Evolutionary conservation across 2,888 invertebrate species (phyloP), one percentile per base, ranked within the genome.

Genomic region (Aphidoletes aphidimyza): DNA sequence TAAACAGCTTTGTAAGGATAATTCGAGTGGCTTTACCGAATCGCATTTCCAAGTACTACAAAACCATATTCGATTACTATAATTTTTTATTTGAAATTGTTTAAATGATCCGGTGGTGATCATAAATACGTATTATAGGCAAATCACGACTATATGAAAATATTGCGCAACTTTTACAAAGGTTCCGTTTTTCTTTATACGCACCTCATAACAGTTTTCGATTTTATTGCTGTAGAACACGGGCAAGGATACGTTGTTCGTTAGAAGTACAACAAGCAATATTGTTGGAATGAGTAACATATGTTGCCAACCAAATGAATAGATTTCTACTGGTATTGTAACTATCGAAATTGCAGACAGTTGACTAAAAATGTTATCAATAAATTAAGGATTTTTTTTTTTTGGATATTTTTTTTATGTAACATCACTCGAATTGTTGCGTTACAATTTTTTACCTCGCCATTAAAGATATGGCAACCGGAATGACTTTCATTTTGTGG

Each of bases 381-480:
- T n/a, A n/a, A n/a, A n/a, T n/a, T n/a, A n/a, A n/a, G n/a, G n/a
- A n/a, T n/a, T n/a, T n/a, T n/a, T n/a, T n/a, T n/a, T n/a, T n/a
- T n/a, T n/a, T n/a, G n/a, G n/a, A n/a, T n/a, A n/a, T n/a, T n/a
- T n/a, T n/a, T n/a, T n/a, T n/a, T n/a, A n/a, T n/a, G n/a, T n/a
- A n/a, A n/a, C n/a, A n/a, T n/a, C n/a, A n/a, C n/a, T n/a, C n/a
- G n/a, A n/a, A n/a, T n/a, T n/a, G n/a, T n/a, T n/a, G n/a, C n/a
- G n/a, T n/a, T n/a, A n/a, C n/a, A n/a, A n/a, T n/a, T n/a, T n/a
- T n/a, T n/a, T n/a, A n/a, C n/a, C n/a, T 91, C 49, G 93, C 93
- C 85, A 93, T 90, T n/a, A 94, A 88, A 0, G 93, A 93, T 87
- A 93, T 91, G 19, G 93, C 91, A 84, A 93, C 92, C 0, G 93